phyloP scores from a whole-genome alignment of 2,797 vertebrate species.

The Potorous gilbertii region DNA sequence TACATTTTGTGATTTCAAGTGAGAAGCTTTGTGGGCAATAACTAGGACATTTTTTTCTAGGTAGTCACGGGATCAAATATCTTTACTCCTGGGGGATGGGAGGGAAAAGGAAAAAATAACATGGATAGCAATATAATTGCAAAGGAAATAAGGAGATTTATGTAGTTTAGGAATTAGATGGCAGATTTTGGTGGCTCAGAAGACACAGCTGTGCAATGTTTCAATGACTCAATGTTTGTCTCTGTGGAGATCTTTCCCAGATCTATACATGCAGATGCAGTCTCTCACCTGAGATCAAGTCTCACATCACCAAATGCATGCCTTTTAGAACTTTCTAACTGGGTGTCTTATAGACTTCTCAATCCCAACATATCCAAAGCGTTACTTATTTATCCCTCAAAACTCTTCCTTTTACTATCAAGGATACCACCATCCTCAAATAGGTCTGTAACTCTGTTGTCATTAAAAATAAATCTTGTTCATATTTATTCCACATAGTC shows the following conservation, averaged over 20 bases:
- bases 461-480: too few relatives aligned
- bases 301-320: neutral
- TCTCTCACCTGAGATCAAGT: neutral
- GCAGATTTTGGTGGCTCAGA: neutral
- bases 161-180: neutral
- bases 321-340: neutral
- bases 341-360: too few relatives aligned
- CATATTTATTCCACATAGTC: too few relatives aligned
- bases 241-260: neutral
- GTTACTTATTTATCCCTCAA: neutral
- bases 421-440: too few relatives aligned
- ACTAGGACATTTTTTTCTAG: too few relatives aligned
- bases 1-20: too few relatives aligned
- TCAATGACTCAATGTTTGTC: neutral
- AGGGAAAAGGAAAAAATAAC: neutral
- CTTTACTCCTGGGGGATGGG: neutral
- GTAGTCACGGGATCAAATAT: too few relatives aligned
- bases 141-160: neutral
- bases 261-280: neutral
- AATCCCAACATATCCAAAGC: neutral
- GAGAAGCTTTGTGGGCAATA: too few relatives aligned
- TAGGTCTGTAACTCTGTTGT: too few relatives aligned
- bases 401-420: too few relatives aligned
- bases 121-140: neutral
- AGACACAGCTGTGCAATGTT: neutral